Evolutionary conservation across 1,140 invertebrate species (phyloP).

Genomic region (Daktulosphaira vitifoliae): DNA sequence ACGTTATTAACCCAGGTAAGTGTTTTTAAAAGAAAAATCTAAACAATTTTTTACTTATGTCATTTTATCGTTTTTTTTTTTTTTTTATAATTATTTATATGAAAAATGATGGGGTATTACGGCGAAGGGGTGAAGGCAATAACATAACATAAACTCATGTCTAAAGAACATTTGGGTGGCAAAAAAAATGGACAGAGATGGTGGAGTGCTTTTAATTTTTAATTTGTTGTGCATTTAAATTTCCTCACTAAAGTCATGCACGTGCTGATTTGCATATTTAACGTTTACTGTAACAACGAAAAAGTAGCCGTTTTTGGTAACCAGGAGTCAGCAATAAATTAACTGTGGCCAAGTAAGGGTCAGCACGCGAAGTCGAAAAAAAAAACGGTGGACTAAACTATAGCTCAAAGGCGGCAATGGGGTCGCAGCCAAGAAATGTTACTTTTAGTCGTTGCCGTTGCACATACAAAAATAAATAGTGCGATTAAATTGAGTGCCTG

Average conservation of each 20-base stretch:
- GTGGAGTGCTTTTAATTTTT: constrained; percentile 16
- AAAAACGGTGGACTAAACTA: neutral
- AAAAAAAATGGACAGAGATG: neutral
- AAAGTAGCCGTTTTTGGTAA: constrained; percentile 14
- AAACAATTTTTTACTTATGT: constrained; percentile 6
- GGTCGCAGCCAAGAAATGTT: too few relatives aligned
- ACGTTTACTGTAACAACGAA: constrained; percentile 9
- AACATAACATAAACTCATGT: constrained; percentile 3
- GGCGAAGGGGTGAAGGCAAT: neutral
- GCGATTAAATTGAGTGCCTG: too few relatives aligned
- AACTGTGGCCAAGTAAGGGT: neutral
- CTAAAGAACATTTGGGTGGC: neutral
- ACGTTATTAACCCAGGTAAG: constrained; percentile 44
- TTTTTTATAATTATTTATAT: neutral
- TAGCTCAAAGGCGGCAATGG: neutral
- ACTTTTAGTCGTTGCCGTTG: too few relatives aligned
- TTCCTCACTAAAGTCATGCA: too few relatives aligned
- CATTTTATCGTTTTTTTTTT: neutral
- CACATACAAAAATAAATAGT: too few relatives aligned
- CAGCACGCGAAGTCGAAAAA: constrained; percentile 11
- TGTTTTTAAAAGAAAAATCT: neutral
- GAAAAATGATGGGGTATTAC: too few relatives aligned
- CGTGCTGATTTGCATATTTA: constrained; percentile 21
- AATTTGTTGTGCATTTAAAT: constrained; percentile 22
- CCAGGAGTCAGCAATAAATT: constrained; percentile 14